Base-by-base conservation (phyloP, 2,888 invertebrate species). In the Synergus itoensis region DNA sequence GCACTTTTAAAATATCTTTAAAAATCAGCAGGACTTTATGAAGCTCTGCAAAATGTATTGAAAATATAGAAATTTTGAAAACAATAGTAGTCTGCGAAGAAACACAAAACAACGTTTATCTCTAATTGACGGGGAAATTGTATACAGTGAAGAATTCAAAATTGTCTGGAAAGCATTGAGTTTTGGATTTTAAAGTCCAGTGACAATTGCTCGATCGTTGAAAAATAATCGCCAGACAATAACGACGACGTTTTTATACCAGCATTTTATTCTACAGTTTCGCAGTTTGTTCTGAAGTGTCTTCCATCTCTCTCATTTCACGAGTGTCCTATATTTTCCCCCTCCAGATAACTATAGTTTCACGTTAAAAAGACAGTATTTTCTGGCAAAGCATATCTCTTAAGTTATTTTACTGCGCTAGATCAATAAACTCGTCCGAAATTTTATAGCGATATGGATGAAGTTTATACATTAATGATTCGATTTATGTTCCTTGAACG, bases 351-450 rank as follows among this genome's bases (percentile, higher is more conserved):
- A 62, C 62, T 62, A 62, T 62, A 62, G 62, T 4, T 82, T 82
- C 82, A 81, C 77, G 77, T 84, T 77, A 81, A 79, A 79, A 82
- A 82, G 80, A 85, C 83, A 84, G 83, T 82, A 79, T 79, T 62
- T 81, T 64, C 82, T 77, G 80, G 80, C 77, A 77, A 69, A 81
- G 81, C 82, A 81, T 83, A 83, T 84, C 81, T 83, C 84, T 85
- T 82, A 80, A 85, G 82, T 82, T 81, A 80, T 83, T 83, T 77
- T 53, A 48, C 81, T 80, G 80, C 81, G 21, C 12, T 62, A 28
- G 62, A 62, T 62, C 21, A 4, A 62, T 62, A 28, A 62, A 7
- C 62, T 62, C 28, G 28, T 62, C 4, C 57, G 1, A 45, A 62
- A 62, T 62, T 62, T 62, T 28, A 28, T 62, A 12, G 62, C 28